Percentiles rank a stretch among this genome's conserved stretches.
Conservation (phyloP, 2,797 vertebrate species). For the Harpagifer antarcticus region DNA sequence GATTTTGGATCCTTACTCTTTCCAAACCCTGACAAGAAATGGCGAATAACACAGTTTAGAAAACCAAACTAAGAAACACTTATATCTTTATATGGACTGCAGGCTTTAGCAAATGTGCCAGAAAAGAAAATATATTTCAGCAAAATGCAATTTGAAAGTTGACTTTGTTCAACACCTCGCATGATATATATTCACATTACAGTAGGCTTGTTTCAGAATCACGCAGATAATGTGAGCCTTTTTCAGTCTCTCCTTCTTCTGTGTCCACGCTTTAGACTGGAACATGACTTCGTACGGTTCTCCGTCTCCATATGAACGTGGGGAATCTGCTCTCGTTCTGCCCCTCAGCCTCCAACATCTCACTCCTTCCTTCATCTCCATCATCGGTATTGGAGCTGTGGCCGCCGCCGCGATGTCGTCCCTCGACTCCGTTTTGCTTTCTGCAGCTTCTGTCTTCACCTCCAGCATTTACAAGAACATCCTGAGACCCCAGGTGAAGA, state of each 20-base stretch:
- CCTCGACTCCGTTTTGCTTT: conserved; percentile 67
- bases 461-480: conserved; percentile 58
- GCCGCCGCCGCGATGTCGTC: conserved; percentile 64
- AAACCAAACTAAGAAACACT: too few relatives aligned
- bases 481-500: conserved; percentile 38
- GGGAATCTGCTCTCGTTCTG: conserved; percentile 45
- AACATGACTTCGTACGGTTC: conserved; percentile 57
- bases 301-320: conserved; percentile 47
- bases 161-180: too few relatives aligned
- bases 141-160: too few relatives aligned
- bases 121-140: too few relatives aligned
- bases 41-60: too few relatives aligned
- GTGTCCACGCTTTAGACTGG: conserved; percentile 47
- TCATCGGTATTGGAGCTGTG: conserved; percentile 55
- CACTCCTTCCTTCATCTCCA: conserved; percentile 44
- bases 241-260: not conserved
- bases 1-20: too few relatives aligned
- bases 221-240: not conserved
- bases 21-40: too few relatives aligned
- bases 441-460: conserved; percentile 63
- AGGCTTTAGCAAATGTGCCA: too few relatives aligned
- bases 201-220: not conserved
- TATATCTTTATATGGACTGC: too few relatives aligned
- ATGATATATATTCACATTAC: too few relatives aligned
- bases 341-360: conserved; percentile 47